These are phyloP conservation scores for Tenthredo distinguenda DNA, from an alignment of 2,888 invertebrate species.

Conservation along the genomic window DNA sequence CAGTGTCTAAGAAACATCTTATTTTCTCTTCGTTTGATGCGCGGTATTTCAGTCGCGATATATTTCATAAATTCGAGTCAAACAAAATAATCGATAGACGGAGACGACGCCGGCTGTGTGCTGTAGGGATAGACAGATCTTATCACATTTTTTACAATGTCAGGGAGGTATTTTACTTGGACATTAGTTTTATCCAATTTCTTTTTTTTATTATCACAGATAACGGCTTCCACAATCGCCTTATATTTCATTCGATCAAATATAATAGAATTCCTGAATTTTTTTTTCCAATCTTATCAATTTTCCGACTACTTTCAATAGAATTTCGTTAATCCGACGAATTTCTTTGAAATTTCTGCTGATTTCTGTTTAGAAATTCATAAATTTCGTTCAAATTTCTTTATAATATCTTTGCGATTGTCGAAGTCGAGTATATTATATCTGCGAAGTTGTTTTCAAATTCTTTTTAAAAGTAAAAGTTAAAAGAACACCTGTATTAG, in stretches of 20 bases:
- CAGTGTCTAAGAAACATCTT: neutral
- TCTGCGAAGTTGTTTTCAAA: neutral
- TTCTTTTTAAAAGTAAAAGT: neutral
- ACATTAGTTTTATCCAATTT: neutral
- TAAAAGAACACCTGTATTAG: neutral
- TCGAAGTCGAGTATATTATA: neutral
- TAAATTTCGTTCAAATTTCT: conserved; percentile 37
- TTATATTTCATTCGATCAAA: neutral
- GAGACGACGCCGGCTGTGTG: conserved; percentile 73
- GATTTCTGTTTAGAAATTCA: neutral
- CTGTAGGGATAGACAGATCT: conserved; percentile 77
- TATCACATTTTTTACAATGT: conserved; percentile 64
- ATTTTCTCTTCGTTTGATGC: conserved; percentile 63
- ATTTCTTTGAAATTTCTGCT: too few species aligned
- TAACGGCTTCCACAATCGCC: neutral
- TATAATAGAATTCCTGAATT: neutral
- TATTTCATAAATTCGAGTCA: conserved; percentile 65
- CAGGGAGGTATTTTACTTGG: conserved; percentile 25
- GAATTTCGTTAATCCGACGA: too few species aligned
- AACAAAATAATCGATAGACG: conserved; percentile 70
- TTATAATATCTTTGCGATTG: conserved; percentile 16
- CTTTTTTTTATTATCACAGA: conserved; percentile 4
- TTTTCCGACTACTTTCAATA: neutral
- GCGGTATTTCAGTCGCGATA: conserved; percentile 66
- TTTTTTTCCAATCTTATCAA: neutral